Evolutionary conservation across 2,888 invertebrate genomes (phyloP), one percentile per base, ranked within the genome.

Genomic region (Drosophila sordidula): DNA sequence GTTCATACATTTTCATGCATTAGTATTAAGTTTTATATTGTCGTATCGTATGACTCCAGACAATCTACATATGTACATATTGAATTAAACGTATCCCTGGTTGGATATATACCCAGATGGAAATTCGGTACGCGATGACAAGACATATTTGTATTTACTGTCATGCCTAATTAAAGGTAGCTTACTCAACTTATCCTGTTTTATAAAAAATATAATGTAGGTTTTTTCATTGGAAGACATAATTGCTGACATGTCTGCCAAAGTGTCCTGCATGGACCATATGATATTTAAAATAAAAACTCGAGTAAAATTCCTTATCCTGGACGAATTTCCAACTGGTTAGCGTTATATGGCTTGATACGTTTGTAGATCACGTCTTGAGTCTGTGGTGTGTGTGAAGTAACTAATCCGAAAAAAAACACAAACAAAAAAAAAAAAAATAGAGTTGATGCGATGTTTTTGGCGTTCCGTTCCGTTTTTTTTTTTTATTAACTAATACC

Each of bases 1-100:
- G 62, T 88, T 89, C 83, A 80, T 73, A 69, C 90, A 90, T 88
- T 88, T 81, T 84, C 89, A 89, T 75, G 89, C 90, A 90, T 89
- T 88, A 90, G 78, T 18, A 54, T 66, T 86, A 89, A 90, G 83
- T 75, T 85, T 62, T 74, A 68, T 79, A 71, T 65, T 42, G 72
- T 73, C 58, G 69, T 80, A 61, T 62, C 55, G 51, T 77, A 57
- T 64, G 59, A 63, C 75, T 68, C 42, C 67, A 52, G 78, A 68
- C 78, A 67, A 66, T 62, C 52, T 76, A 29, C 70, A 56, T 50
- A 26, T 44, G 56, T 32, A 44, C 34, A 49, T 26, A 50, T 18
- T 32, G 6, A 51, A 14, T 34, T 34, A 12, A 34, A 34, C 34
- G 34, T 34, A 18, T 18, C 18, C 11, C 34, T 34, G 12, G 6